Evolutionary conservation across 2,797 vertebrate species (phyloP).

Genomic region (Jordanella pulchra): DNA sequence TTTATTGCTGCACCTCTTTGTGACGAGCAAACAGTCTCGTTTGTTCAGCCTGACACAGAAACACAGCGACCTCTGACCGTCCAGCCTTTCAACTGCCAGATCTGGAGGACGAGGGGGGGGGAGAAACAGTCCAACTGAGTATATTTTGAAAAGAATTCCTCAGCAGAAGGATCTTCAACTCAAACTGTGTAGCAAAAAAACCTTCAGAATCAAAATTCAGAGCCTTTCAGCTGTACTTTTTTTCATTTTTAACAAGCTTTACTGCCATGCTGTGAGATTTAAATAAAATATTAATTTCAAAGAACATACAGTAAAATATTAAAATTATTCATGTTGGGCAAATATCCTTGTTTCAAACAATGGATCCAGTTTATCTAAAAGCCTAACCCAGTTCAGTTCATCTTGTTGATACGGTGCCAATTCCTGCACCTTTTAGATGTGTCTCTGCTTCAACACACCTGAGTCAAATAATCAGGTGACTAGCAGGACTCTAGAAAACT

Average conservation of each 20-base stretch:
- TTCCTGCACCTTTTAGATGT: no score
- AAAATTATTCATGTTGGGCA: background rate
- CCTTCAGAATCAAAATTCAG: constrained; percentile 29
- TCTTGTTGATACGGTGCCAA: background rate
- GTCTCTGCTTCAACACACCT: no score
- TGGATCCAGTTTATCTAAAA: background rate
- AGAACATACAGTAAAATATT: no score
- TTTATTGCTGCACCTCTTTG: constrained; percentile 6
- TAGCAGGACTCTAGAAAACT: no score
- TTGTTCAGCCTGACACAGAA: constrained; percentile 66
- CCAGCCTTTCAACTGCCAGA: constrained; percentile 21
- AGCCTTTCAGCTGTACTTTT: background rate
- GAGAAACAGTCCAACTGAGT: constrained; percentile 34
- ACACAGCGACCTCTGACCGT: constrained; percentile 13
- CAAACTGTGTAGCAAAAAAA: constrained; percentile 57
- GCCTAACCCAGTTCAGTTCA: no score
- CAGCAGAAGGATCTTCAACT: constrained; percentile 43
- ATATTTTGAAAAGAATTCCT: constrained; percentile 57
- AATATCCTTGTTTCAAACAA: background rate
- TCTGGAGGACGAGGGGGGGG: background rate
- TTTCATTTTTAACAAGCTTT: background rate
- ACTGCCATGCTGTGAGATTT: background rate
- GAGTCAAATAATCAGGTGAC: no score
- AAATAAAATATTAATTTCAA: background rate
- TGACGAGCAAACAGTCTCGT: constrained; percentile 53